Percentiles rank a stretch among this genome's conserved stretches.
Conservation (phyloP, 1,140 invertebrate species). For the Mizuhopecten yessoensis region DNA sequence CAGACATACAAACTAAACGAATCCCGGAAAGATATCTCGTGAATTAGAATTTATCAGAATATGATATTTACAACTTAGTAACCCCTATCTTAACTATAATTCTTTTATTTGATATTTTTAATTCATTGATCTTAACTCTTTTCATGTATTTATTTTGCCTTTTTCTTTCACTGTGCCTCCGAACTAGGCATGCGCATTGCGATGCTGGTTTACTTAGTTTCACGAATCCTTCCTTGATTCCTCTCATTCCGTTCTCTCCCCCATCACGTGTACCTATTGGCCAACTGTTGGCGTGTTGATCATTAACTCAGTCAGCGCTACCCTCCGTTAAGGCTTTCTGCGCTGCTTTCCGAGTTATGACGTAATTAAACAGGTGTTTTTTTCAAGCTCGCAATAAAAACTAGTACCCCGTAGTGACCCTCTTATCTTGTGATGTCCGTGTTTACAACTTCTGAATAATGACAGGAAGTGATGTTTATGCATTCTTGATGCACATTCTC, state of each 20-base stretch:
- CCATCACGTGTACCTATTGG: background rate
- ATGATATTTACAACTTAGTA: no score
- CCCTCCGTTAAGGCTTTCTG: background rate
- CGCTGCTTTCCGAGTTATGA: background rate
- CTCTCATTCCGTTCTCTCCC: background rate
- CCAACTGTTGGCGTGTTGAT: background rate
- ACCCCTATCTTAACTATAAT: no score
- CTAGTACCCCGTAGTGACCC: background rate
- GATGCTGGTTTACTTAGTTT: background rate
- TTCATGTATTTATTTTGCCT: no score
- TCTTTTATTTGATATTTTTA: no score
- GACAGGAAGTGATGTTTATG: conserved; percentile 23
- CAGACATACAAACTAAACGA: background rate
- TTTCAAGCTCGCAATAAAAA: background rate
- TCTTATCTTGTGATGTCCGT: conserved; percentile 22
- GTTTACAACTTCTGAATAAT: background rate
- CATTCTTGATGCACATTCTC: background rate
- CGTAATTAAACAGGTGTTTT: conserved; percentile 33
- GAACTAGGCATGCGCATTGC: no score
- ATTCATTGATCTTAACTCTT: no score
- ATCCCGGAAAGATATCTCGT: background rate
- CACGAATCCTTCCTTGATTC: background rate
- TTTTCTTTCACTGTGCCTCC: no score
- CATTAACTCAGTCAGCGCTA: background rate
- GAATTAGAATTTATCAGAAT: no score